Base-by-base conservation (phyloP, 1,140 invertebrate species). In the Pseudomyrmex flavicornis region DNA sequence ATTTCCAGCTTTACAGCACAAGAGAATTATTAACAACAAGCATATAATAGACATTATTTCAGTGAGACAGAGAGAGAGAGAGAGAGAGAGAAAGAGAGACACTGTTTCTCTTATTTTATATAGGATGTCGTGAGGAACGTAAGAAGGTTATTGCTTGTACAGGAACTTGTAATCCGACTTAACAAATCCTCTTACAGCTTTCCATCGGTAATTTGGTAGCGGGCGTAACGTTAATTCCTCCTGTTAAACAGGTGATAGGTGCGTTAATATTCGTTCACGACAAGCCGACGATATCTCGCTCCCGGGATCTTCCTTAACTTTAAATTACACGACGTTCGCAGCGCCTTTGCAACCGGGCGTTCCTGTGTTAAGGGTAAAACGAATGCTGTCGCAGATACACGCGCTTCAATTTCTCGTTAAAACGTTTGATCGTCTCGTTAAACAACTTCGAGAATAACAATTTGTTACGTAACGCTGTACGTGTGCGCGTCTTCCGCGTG, bases 171-270 rank as follows among this genome's bases (percentile, higher is more conserved):
- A 77, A 77, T 77, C 74, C 74, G 12, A 50, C 62, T 77, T 77
- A 77, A 77, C 62, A 77, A 77, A 77, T 77, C 74, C 74, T 77
- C 74, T 77, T 77, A 77, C 48, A 77, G 17, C n/a, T 26, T 66
- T 46, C 17, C n/a, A 77, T 46, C 74, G 35, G 22, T 66, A 54
- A 26, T 52, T 54, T 52, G 22, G 74, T 52, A 66, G 74, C 74
- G 62, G 44, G 50, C 74, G 48, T 66, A 66, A 54, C 63, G 62
- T 77, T 77, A 77, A 77, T 77, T 77, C 74, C 74, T 66, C 13
- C 62, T 77, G 74, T 77, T 77, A 77, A 77, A 68, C 74, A 77
- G 74, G 62, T 68, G 46, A 66, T 77, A 77, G 61, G 62, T 77
- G 74, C 62, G 74, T 77, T 77, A 77, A 77, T 77, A 77, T 77